These are phyloP conservation scores for Pluvialis apricaria DNA, from an alignment of 2,113 vertebrate species.

Conservation along the genomic window DNA sequence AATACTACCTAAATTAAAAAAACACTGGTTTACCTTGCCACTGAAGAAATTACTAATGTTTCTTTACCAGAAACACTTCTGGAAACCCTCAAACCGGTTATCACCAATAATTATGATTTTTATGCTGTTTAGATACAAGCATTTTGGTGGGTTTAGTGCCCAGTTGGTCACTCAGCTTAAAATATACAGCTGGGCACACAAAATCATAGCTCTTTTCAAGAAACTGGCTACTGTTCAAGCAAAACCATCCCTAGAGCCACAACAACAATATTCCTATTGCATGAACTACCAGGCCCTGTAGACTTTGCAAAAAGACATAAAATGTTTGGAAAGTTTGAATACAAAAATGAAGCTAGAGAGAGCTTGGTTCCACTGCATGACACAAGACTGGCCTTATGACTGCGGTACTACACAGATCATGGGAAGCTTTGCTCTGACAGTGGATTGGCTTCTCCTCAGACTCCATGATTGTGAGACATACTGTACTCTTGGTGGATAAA, in stretches of 20 bases:
- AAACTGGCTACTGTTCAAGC: background rate
- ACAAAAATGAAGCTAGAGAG: background rate
- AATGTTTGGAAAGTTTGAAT: background rate
- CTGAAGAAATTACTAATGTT: background rate
- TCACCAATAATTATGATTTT: background rate
- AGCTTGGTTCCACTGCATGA: background rate
- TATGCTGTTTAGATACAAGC: background rate
- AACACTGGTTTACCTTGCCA: background rate
- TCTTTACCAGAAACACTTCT: background rate
- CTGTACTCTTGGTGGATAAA: background rate
- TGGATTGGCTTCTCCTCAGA: background rate
- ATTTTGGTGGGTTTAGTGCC: background rate
- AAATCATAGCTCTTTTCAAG: background rate
- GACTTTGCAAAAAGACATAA: background rate
- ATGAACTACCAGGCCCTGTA: background rate
- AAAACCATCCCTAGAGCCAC: background rate
- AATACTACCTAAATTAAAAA: background rate
- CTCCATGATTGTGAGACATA: background rate
- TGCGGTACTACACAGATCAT: rapidly evolving
- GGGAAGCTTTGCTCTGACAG: background rate
- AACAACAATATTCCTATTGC: background rate
- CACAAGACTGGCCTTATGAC: background rate
- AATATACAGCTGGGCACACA: background rate
- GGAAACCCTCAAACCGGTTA: background rate
- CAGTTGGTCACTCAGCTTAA: background rate